phyloP scores from a whole-genome alignment of 92 coral and sea anemone species.

The Umimayanthus chanpuru region DNA sequence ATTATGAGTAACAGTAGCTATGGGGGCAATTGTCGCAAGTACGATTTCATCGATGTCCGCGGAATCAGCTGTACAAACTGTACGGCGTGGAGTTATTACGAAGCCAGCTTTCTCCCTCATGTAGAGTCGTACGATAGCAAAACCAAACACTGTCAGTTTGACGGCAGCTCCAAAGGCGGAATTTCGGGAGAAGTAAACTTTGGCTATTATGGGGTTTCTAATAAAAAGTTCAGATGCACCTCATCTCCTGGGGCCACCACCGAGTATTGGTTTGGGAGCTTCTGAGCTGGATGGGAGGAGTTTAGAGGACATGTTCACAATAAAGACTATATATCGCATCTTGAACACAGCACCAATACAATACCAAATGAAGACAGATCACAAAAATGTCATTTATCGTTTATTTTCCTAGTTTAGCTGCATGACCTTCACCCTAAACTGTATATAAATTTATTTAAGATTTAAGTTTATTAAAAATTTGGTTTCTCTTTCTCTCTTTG shows the following conservation, averaged over 20 bases:
- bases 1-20: conserved; percentile 17
- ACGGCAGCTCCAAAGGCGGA: conserved; percentile 33
- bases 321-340: no score
- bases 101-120: background rate
- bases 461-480: no score
- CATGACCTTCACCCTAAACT: no score
- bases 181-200: conserved; percentile 20
- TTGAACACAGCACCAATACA: no score
- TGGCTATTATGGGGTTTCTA: conserved; percentile 34
- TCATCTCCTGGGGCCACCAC: conserved; percentile 40
- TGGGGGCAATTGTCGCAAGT: conserved; percentile 25
- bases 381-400: no score
- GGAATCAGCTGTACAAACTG: conserved; percentile 40
- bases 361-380: no score
- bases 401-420: no score
- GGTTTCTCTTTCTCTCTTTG: no score
- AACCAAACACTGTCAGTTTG: conserved; percentile 32
- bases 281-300: background rate
- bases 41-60: conserved; percentile 42
- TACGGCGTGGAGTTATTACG: conserved; percentile 42
- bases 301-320: background rate
- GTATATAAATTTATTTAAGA: no score
- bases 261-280: conserved; percentile 54
- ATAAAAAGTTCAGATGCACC: conserved; percentile 51
- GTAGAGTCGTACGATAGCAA: background rate